A percentile compares a stretch with the other conserved stretches of the same genome.
Evolutionary conservation across 2,113 vertebrate genomes (phyloP).

Genomic region (Cynopterus brachyotis): DNA sequence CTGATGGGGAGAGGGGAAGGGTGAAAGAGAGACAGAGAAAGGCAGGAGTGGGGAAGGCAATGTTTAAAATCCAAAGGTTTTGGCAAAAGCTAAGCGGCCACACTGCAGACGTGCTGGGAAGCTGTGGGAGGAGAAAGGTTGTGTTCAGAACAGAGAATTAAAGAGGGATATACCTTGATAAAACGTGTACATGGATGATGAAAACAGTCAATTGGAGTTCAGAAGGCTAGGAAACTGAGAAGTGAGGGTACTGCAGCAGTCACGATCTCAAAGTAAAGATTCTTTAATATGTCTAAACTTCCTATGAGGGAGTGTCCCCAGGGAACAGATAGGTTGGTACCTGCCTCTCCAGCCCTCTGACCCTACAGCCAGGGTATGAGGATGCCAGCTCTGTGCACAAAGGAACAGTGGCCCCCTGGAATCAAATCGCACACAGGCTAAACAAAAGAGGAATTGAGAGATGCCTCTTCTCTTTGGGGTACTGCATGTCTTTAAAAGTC

Average conservation of each 20-base stretch:
- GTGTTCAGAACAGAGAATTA: not conserved
- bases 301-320: not conserved
- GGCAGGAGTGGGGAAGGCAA: not conserved
- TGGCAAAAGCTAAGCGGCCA: no score
- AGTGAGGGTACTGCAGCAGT: not conserved
- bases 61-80: slow-evolving; percentile 21
- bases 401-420: not conserved
- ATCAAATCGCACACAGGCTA: not conserved
- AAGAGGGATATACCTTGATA: not conserved
- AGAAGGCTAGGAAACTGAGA: not conserved
- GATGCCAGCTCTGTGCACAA: not conserved
- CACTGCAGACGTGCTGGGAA: no score
- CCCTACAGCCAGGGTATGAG: not conserved
- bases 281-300: not conserved
- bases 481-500: not conserved
- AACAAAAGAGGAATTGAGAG: not conserved
- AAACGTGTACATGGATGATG: not conserved
- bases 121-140: no score
- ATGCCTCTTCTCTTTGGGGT: not conserved
- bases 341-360: not conserved
- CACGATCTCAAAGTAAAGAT: not conserved
- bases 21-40: not conserved
- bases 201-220: not conserved
- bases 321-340: not conserved
- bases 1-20: not conserved